A percentile compares a stretch with the other conserved stretches of the same genome.
Conservation (phyloP, 2,888 invertebrate species). For the Torymus aiolomorphi region DNA sequence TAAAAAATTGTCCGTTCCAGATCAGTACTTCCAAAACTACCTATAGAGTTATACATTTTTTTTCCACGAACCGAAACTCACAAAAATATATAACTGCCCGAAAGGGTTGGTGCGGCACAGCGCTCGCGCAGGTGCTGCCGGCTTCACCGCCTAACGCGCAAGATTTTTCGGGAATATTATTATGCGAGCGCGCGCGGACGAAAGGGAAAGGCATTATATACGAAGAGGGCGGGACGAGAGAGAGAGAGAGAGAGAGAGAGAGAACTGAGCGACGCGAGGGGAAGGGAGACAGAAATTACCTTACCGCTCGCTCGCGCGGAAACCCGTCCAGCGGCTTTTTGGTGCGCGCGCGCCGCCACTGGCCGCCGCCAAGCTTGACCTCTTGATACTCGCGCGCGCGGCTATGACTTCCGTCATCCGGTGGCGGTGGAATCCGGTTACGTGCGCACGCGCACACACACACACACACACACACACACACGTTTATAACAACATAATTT, state of each 20-base stretch:
- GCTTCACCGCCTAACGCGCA: constrained; percentile 1
- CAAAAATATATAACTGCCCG: no score
- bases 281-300: constrained; percentile 42
- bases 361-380: constrained; percentile 39
- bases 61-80: no score
- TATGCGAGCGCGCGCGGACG: constrained; percentile 5
- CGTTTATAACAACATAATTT: constrained; percentile 54
- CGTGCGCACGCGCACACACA: background rate
- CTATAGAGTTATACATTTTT: no score
- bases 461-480: constrained; percentile 3
- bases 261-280: background rate
- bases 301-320: background rate
- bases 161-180: constrained; percentile 39
- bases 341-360: constrained; percentile 2
- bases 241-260: constrained; percentile 10
- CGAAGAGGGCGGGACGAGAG: background rate
- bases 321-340: constrained; percentile 51
- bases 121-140: constrained; percentile 35
- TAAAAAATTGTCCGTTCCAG: no score
- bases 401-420: constrained; percentile 50
- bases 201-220: constrained; percentile 47
- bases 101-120: background rate
- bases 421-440: constrained; percentile 44
- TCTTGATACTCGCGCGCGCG: constrained; percentile 32
- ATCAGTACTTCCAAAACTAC: no score